phyloP scores from a whole-genome alignment of 2,797 vertebrate genomes.

The Gymnodraco acuticeps region DNA sequence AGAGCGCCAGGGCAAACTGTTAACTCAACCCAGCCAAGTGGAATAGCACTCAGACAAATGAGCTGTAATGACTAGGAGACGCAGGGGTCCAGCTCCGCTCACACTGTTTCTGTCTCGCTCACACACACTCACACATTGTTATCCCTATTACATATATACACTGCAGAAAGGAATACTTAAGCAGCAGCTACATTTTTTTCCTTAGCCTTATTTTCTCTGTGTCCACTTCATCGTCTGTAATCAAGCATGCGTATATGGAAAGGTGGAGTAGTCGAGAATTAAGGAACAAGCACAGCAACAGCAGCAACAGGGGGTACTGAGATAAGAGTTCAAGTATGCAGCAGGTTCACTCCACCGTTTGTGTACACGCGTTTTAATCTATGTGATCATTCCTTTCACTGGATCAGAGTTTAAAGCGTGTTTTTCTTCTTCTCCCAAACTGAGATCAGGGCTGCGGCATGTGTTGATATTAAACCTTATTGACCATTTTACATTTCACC shows the following conservation, averaged over 20 bases:
- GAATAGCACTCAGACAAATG: slow-evolving; percentile 83
- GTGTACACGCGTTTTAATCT: slow-evolving; percentile 11
- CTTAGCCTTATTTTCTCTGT: slow-evolving; percentile 13
- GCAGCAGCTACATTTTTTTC: slow-evolving; percentile 12
- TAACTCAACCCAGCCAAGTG: slow-evolving; percentile 80
- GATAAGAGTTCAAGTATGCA: slow-evolving; percentile 11
- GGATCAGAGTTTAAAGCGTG: slow-evolving; percentile 23
- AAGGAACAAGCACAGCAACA: not conserved
- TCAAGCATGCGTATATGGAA: slow-evolving; percentile 26
- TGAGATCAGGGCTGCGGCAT: slow-evolving; percentile 7
- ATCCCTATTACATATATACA: slow-evolving; percentile 50
- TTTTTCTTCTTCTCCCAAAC: slow-evolving; percentile 1
- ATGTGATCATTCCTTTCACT: slow-evolving; percentile 11
- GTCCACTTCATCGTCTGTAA: slow-evolving; percentile 53
- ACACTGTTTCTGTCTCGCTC: slow-evolving; percentile 53
- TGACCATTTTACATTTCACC: slow-evolving; percentile 33
- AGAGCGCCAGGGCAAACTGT: slow-evolving; percentile 75
- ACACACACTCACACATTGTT: slow-evolving; percentile 34
- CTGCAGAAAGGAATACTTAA: slow-evolving; percentile 43
- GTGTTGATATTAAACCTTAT: slow-evolving; percentile 35
- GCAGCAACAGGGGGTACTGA: not conserved
- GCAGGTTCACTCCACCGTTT: slow-evolving; percentile 6
- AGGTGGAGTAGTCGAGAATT: slow-evolving; percentile 5
- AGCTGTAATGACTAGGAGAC: slow-evolving; percentile 78
- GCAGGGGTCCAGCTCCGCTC: slow-evolving; percentile 67